Base-by-base conservation (phyloP, 2,113 vertebrate genomes). In the Naja naja region DNA sequence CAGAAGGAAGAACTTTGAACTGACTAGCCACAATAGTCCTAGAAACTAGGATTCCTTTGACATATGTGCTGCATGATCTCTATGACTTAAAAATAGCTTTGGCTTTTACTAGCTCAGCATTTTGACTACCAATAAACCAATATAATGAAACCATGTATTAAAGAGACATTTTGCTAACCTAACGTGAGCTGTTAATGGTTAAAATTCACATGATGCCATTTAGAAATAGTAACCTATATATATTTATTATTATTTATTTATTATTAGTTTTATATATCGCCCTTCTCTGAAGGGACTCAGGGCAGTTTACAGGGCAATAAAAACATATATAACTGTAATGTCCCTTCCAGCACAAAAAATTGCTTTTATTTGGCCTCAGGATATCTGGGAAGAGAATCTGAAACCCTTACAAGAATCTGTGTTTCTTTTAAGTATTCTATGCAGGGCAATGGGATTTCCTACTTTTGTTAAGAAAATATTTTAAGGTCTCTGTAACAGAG, bases 81-180 rank as follows among this genome's bases (percentile, higher is more conserved):
- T 87, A 87, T 64, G 55, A 88, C 56, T 88, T 94, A 94, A 90
- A 81, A 81, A 81, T 53, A 88, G 88, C 53, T 95, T 94, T 88
- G 53, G 87, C 56, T 87, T 94, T 93, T 27, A 52, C 93, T 93
- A 93, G 88, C 2, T 0, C 93, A 16, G 81, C 49, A 87, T 89
- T 90, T 91, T 94, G 91, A 95, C 95, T 95, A 94, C 92, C 52
- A 45, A 54, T 60, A 93, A 18, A 30, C 53, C 56, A 91, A 94
- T 94, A 90, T 93, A 93, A 94, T 85, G 56, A 92, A 91, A 94
- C 69, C 91, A 81, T 39, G 87, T 93, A 94, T 95, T 89, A 81
- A 39, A 52, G 64, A 54, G 25, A 49, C 58, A 47, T 89, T 52
- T 74, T 88, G 96, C 96, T 93, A 39, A 69, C 64, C 64, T 69